phyloP scores from a whole-genome alignment of 2,113 vertebrate species.

The Turnix velox region DNA sequence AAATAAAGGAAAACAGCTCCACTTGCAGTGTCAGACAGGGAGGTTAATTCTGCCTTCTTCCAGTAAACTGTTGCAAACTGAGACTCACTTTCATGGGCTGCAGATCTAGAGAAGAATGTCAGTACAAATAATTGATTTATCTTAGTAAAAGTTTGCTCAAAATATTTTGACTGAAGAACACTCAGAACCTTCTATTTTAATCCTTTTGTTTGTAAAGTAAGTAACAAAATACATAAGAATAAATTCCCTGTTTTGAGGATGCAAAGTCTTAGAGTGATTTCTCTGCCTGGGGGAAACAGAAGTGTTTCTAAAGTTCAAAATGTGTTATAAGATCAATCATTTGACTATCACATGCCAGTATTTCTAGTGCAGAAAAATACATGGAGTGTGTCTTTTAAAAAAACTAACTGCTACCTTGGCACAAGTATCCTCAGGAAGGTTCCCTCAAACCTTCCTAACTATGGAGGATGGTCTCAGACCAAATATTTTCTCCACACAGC shows the following conservation, averaged over 20 bases:
- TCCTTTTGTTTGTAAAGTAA: background rate
- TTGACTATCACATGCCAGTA: background rate
- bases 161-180: background rate
- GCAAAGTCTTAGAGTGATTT: background rate
- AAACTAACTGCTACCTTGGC: background rate
- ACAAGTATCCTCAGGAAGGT: background rate
- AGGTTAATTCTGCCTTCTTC: background rate
- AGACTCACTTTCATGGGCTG: background rate
- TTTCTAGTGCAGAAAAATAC: background rate
- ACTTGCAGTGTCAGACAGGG: background rate
- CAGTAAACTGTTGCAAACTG: background rate
- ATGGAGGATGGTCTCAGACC: background rate
- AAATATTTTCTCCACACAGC: background rate
- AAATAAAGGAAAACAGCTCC: accelerated
- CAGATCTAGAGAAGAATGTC: background rate
- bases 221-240: too few relatives aligned
- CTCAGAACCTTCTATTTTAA: background rate
- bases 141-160: background rate
- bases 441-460: background rate
- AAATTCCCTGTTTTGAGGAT: too few relatives aligned
- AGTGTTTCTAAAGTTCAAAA: background rate
- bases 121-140: background rate
- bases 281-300: background rate
- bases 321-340: background rate
- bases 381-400: background rate